Evolutionary conservation across 2,888 invertebrate genomes (phyloP).

Genomic region (Steinernema scapterisci): DNA sequence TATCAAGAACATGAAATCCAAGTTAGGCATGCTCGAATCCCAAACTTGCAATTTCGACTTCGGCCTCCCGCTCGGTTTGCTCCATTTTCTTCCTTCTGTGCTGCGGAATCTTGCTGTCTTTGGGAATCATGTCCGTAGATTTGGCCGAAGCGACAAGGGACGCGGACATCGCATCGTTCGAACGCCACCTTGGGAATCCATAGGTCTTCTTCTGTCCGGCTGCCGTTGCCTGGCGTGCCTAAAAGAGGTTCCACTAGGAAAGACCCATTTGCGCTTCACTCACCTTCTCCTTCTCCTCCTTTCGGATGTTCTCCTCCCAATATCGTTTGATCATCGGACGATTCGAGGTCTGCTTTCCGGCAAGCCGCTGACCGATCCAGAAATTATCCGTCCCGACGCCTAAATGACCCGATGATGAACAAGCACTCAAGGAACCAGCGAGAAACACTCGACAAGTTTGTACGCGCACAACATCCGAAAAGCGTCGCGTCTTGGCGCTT

Average conservation of each 20-base stretch:
- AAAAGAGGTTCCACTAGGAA: slow-evolving; percentile 12
- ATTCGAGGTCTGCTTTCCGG: slow-evolving; percentile 18
- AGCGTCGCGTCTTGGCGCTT: too few relatives aligned
- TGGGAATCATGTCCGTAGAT: slow-evolving; percentile 46
- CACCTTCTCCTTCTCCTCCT: slow-evolving; percentile 39
- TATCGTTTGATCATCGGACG: slow-evolving; percentile 43
- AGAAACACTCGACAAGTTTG: neutral
- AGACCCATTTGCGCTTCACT: neutral
- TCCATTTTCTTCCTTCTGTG: slow-evolving; percentile 36
- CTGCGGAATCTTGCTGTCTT: slow-evolving; percentile 37
- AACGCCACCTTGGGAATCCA: slow-evolving; percentile 60
- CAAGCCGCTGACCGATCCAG: slow-evolving; percentile 37
- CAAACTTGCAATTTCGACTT: too few relatives aligned
- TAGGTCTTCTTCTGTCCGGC: slow-evolving; percentile 44
- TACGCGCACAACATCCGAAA: too few relatives aligned
- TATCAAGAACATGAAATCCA: too few relatives aligned
- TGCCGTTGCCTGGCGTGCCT: slow-evolving; percentile 43
- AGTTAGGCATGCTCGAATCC: too few relatives aligned
- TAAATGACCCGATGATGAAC: slow-evolving; percentile 5
- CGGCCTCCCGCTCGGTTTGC: slow-evolving; percentile 36
- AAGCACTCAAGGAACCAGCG: neutral
- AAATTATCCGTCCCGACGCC: slow-evolving; percentile 39
- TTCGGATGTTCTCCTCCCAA: slow-evolving; percentile 50
- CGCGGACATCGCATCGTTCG: slow-evolving; percentile 60
- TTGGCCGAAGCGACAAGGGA: slow-evolving; percentile 59